Percentiles rank a stretch among this genome's conserved stretches.
Conservation (phyloP, 2,113 vertebrate genomes). For the Amazona guildingii region DNA sequence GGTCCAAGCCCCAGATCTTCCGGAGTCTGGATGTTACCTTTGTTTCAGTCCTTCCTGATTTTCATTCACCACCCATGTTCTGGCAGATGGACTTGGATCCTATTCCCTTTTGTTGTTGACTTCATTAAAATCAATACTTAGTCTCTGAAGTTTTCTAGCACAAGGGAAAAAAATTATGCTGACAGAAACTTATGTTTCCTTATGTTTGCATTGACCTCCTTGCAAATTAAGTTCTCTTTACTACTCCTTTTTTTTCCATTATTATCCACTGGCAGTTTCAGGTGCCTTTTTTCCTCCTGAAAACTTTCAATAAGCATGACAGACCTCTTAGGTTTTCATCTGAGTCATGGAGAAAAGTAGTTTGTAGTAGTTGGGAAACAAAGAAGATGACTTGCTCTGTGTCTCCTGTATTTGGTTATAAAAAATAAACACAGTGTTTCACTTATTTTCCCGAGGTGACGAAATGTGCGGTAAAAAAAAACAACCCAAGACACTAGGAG, state of each 20-base stretch:
- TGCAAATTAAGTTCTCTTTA: neutral
- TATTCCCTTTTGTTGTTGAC: neutral
- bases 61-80: neutral
- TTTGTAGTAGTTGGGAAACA: neutral
- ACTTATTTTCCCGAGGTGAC: neutral
- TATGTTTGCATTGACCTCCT: neutral
- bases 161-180: neutral
- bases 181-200: neutral
- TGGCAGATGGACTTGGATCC: neutral
- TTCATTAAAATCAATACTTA: neutral
- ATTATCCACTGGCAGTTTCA: neutral
- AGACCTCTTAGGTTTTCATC: neutral
- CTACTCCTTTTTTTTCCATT: neutral
- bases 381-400: neutral
- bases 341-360: neutral
- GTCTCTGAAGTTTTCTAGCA: neutral
- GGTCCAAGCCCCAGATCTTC: neutral
- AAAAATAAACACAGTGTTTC: neutral
- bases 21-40: neutral
- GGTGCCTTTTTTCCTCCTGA: neutral
- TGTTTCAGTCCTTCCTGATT: slow-evolving; percentile 11
- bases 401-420: neutral
- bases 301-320: neutral
- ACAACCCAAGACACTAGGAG: neutral
- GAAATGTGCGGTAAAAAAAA: neutral